Conservation (phyloP, 35 echinoderm and acorn worm species). For the Acanthaster planci region DNA sequence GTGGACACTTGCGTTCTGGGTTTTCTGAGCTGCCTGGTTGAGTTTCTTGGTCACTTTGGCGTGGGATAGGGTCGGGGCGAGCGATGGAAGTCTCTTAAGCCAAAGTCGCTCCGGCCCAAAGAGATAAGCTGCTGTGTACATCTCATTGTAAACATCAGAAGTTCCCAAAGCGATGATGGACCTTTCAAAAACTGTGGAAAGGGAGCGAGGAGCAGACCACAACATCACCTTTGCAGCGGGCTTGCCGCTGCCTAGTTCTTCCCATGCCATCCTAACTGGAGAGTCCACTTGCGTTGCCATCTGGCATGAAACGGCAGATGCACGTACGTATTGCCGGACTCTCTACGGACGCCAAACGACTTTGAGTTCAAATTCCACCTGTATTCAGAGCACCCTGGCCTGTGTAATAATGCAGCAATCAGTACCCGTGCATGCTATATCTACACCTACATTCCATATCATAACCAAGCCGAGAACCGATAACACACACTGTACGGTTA, state of each 20-base stretch:
- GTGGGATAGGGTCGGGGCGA: conserved; percentile 25
- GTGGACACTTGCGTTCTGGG: not conserved
- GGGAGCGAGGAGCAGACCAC: conserved; percentile 54
- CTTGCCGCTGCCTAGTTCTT: not conserved
- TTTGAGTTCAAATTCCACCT: no score
- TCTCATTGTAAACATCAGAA: conserved; percentile 44
- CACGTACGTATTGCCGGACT: no score
- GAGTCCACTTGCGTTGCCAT: no score
- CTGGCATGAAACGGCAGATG: no score
- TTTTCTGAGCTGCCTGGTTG: not conserved
- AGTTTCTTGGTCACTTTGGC: conserved; percentile 36
- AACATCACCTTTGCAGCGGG: conserved; percentile 32
- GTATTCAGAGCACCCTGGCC: no score
- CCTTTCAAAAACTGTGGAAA: conserved; percentile 48
- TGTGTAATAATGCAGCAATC: no score
- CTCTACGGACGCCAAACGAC: no score
- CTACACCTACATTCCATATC: no score
- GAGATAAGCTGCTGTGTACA: conserved; percentile 36
- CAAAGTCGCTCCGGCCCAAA: conserved; percentile 33
- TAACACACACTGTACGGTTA: no score
- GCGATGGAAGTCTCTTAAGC: not conserved
- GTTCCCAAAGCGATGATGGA: conserved; percentile 41
- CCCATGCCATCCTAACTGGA: no score
- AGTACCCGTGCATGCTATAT: no score
- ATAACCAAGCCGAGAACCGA: no score